Percentiles rank a stretch among this genome's conserved stretches.
Conservation (phyloP, 2,888 invertebrate genomes). For the Halocaridina rubra region DNA sequence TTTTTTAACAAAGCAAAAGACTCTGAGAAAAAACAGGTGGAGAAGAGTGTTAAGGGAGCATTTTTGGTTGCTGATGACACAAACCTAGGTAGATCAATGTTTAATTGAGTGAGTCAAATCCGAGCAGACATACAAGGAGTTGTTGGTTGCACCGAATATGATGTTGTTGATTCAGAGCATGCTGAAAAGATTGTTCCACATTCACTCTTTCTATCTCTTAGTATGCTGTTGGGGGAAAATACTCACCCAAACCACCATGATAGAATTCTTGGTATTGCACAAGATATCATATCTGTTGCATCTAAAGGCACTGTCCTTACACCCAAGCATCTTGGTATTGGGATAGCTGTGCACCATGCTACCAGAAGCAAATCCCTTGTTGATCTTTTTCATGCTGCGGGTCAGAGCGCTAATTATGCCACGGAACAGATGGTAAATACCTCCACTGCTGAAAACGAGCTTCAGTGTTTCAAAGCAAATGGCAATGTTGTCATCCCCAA, state of each 20-base stretch:
- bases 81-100: not conserved
- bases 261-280: not conserved
- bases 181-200: conserved; percentile 66
- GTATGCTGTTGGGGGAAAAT: not conserved
- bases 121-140: too few species aligned
- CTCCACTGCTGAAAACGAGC: not conserved
- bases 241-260: not conserved
- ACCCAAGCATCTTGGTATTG: not conserved
- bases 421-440: not conserved
- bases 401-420: not conserved
- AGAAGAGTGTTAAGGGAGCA: not conserved
- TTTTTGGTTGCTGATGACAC: not conserved
- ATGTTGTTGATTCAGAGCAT: not conserved
- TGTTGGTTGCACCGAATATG: not conserved
- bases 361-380: not conserved
- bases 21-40: not conserved
- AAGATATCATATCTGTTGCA: not conserved
- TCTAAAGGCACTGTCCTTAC: not conserved
- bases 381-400: not conserved
- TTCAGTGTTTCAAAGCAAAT: not conserved
- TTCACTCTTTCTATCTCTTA: not conserved
- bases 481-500: not conserved
- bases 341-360: not conserved
- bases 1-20: too few species aligned
- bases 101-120: not conserved